These are phyloP conservation scores for Bucorvus abyssinicus DNA, from an alignment of 2,797 vertebrate genomes.

Conservation along the genomic window DNA sequence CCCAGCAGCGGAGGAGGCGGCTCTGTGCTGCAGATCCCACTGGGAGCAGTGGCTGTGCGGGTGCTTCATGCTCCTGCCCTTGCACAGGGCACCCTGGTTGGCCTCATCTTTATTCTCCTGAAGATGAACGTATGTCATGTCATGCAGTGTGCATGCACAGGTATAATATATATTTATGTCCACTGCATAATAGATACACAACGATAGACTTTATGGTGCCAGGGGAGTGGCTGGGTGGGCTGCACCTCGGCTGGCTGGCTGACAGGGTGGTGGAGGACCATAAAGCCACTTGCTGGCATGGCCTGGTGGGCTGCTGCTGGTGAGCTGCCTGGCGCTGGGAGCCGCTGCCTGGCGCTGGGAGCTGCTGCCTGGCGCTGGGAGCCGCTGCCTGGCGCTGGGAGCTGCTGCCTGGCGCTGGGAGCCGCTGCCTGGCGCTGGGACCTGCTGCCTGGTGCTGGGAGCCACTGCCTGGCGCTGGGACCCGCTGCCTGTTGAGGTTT, in stretches of 20 bases:
- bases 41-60: neutral
- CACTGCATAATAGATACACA: neutral
- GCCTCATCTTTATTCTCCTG: rapidly evolving
- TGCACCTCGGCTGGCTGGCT: neutral
- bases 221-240: neutral
- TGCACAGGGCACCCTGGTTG: neutral
- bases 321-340: neutral
- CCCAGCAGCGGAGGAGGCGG: neutral
- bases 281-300: neutral
- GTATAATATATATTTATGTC: neutral
- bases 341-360: neutral
- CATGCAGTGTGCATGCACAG: rapidly evolving
- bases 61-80: neutral
- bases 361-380: too few relatives aligned
- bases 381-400: too few relatives aligned
- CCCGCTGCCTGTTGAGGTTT: neutral
- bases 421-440: too few relatives aligned
- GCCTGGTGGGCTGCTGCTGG: neutral
- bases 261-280: neutral
- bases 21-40: neutral
- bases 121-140: rapidly evolving
- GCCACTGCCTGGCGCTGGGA: too few relatives aligned
- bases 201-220: neutral
- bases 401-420: neutral
- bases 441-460: neutral